Base-by-base conservation (phyloP, 2,888 invertebrate genomes). In the Acleris literana region DNA sequence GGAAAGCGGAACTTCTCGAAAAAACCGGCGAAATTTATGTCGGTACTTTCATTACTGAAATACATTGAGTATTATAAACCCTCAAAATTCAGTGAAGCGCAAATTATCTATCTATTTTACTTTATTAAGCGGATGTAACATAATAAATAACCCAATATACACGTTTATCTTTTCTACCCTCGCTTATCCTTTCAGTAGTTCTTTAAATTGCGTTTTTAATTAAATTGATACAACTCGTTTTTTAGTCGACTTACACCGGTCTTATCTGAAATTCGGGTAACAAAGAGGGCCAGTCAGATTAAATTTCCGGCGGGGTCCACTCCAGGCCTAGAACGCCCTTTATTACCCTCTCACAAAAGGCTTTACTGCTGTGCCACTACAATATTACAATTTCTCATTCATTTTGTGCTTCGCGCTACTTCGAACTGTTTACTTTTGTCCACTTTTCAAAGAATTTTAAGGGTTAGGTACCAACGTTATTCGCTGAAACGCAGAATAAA, bases 281-380 rank as follows among this genome's bases (percentile, higher is more conserved):
- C 89, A 87, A 88, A 90, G 86, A 86, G 83, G 81, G 81, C 86
- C 79, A 75, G 80, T 81, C 81, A 87, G 90, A 91, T 92, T 88
- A 91, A 92, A 91, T 92, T 91, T 91, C 92, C 88, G 88, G 80
- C 78, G 81, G 76, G 85, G 88, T 87, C 89, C 90, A 90, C 90
- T 90, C 79, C 80, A 85, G 83, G 79, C 83, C 87, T 85, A 87
- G 85, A 84, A 89, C 84, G 84, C 83, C 85, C 87, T 90, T 90
- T 90, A 91, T 89, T 88, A 87, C 87, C 82, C 84, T 81, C 79
- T 85, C 86, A 87, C 87, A 90, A 90, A 89, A 85, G 87, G 82
- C 74, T 79, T 75, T 76, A 73, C 70, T 74, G 78, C 73, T 78
- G 77, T 76, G 81, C 82, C 78, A 81, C 89, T 90, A 85, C 85